Evolutionary conservation across 2,797 vertebrate species (phyloP).

Genomic region (Lateolabrax maculatus): DNA sequence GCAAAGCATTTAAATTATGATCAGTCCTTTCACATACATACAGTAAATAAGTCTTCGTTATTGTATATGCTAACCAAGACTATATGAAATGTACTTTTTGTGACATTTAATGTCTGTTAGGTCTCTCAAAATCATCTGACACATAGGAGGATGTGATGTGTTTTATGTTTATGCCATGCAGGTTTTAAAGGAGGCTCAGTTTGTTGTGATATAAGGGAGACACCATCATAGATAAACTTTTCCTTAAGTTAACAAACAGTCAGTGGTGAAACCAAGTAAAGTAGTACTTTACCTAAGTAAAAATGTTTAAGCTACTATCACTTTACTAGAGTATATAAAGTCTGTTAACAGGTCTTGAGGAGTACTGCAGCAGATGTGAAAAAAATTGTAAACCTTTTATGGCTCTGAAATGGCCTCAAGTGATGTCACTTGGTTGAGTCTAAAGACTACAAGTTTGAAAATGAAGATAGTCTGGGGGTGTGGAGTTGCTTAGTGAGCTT

Average conservation of each 20-base stretch:
- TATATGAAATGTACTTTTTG: neutral
- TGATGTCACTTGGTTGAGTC: too few relatives aligned
- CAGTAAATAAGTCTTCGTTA: neutral
- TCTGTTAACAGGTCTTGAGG: neutral
- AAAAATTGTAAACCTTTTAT: too few relatives aligned
- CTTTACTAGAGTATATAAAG: too few relatives aligned
- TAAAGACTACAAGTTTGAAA: too few relatives aligned
- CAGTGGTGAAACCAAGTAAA: neutral
- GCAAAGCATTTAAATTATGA: neutral
- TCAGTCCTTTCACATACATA: neutral
- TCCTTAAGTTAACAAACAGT: neutral
- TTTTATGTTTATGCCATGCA: neutral
- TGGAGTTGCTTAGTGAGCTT: too few relatives aligned
- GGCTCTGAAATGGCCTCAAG: neutral
- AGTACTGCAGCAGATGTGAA: neutral
- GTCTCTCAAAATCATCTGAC: neutral
- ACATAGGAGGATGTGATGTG: neutral
- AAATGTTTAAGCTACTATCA: too few relatives aligned
- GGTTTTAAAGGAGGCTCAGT: constrained; percentile 14
- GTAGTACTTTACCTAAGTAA: too few relatives aligned
- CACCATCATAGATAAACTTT: constrained; percentile 1
- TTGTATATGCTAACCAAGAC: neutral
- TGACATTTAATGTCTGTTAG: neutral
- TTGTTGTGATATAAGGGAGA: constrained; percentile 3
- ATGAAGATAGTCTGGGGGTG: too few relatives aligned